Percentiles rank a stretch among this genome's conserved stretches.
Conservation (phyloP, 2,113 vertebrate species). For the Xenopus tropicalis region UCB_Xtro_10.0 CM004444.2:76161001-76161500, state of each 20-base stretch:
- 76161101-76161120: conserved; percentile 77
- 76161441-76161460: conserved; percentile 52
- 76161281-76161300: too few relatives aligned
- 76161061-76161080: conserved; percentile 55
- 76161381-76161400: neutral
- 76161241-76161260: too few relatives aligned
- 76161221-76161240: too few relatives aligned
- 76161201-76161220: too few relatives aligned
- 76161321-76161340: too few relatives aligned
- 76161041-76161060: neutral
- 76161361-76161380: too few relatives aligned
- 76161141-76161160: conserved; percentile 68
- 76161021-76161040: too few relatives aligned
- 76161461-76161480: conserved; percentile 65
- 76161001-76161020: too few relatives aligned
- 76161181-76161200: neutral
- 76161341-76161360: too few relatives aligned
- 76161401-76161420: neutral
- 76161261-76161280: too few relatives aligned
- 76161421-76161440: conserved; percentile 27
- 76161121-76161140: conserved; percentile 75
- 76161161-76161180: conserved; percentile 5
- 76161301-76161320: too few relatives aligned
- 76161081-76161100: conserved; percentile 76
- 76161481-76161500: conserved; percentile 62